phyloP scores from a whole-genome alignment of 37 sponge, comb jelly and placozoan species.

The Dysidea cf. avara region DNA sequence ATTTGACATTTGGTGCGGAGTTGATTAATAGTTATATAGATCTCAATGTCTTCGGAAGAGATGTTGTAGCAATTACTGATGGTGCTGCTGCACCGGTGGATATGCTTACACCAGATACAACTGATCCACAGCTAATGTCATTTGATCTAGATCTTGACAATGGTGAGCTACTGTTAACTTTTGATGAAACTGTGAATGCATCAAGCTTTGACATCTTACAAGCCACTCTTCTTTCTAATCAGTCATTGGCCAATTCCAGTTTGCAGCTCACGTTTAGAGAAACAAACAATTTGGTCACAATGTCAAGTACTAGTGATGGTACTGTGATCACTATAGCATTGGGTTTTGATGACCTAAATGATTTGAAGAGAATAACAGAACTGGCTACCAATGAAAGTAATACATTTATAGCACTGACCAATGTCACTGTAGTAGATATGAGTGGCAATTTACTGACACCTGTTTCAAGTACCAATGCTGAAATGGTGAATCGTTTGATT shows the following conservation, averaged over 20 bases:
- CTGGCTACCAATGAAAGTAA: conserved; percentile 47
- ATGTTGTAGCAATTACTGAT: conserved; percentile 70
- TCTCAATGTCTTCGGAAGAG: conserved; percentile 20
- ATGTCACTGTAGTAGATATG: conserved; percentile 74
- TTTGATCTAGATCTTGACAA: conserved; percentile 69
- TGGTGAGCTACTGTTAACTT: conserved; percentile 59
- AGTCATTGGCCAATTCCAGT: conserved; percentile 33
- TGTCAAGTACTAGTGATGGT: conserved; percentile 38
- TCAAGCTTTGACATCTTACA: conserved; percentile 47
- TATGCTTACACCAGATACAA: conserved; percentile 64
- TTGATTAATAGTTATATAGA: conserved; percentile 59
- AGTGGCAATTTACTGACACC: conserved; percentile 47
- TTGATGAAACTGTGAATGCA: conserved; percentile 86
- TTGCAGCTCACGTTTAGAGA: conserved; percentile 33
- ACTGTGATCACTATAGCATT: conserved; percentile 52
- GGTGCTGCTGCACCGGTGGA: conserved; percentile 49
- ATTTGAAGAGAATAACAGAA: conserved; percentile 65
- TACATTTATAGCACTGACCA: conserved; percentile 59
- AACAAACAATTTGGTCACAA: conserved; percentile 11
- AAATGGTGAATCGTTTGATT: conserved; percentile 20
- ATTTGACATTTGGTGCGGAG: conserved; percentile 61
- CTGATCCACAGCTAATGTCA: conserved; percentile 51
- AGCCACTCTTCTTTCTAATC: conserved; percentile 31
- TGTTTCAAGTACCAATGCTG: conserved; percentile 17
- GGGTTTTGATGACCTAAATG: conserved; percentile 79